Percentiles rank a stretch among this genome's conserved stretches.
Conservation (phyloP, 1,140 invertebrate species). For the Bombus breviceps region DNA sequence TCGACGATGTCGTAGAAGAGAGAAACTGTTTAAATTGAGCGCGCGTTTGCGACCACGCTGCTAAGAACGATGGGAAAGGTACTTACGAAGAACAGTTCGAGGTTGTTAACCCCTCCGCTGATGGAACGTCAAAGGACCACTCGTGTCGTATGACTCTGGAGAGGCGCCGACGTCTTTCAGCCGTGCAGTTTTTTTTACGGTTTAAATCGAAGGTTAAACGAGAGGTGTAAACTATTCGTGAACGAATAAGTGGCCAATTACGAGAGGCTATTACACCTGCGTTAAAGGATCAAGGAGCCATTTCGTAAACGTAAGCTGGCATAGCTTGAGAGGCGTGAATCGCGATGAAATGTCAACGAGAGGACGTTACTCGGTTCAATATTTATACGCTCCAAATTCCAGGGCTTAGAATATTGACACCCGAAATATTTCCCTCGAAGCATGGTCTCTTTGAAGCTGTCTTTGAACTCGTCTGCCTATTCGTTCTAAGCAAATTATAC, state of each 20-base stretch:
- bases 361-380: not conserved
- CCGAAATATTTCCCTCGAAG: not conserved
- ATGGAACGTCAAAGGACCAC: not conserved
- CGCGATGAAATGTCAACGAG: not conserved
- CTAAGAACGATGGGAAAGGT: not conserved
- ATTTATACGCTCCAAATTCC: constrained; percentile 8
- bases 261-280: not conserved
- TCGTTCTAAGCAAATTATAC: not conserved
- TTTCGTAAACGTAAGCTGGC: not conserved
- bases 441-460: not conserved
- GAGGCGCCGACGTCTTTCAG: not conserved
- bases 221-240: not conserved
- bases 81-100: not conserved
- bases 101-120: not conserved
- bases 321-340: not conserved
- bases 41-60: not conserved
- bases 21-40: not conserved
- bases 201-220: not conserved
- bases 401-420: not conserved
- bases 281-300: not conserved
- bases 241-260: not conserved
- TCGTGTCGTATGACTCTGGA: not conserved
- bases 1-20: too few species aligned
- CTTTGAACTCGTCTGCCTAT: too few species aligned
- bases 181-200: not conserved